These are phyloP conservation scores for Odontomyia ornata DNA, from an alignment of 2,888 invertebrate species.

Conservation along the genomic window DNA sequence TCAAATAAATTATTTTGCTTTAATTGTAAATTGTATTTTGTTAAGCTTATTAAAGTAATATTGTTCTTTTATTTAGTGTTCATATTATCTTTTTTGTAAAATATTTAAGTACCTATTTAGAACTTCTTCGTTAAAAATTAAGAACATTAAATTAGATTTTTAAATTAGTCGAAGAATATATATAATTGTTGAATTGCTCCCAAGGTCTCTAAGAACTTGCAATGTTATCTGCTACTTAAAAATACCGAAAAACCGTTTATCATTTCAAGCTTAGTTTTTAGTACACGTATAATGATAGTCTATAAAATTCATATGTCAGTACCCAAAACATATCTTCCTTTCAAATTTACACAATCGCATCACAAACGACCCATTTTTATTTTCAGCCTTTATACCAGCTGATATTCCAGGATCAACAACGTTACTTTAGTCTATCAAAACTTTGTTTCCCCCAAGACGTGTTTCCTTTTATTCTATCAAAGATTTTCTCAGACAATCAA, in stretches of 20 bases:
- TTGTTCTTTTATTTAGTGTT: neutral
- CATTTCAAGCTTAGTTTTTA: too few relatives aligned
- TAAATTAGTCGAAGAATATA: too few relatives aligned
- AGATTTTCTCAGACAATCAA: neutral
- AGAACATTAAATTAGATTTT: too few relatives aligned
- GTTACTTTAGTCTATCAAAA: conserved; percentile 29
- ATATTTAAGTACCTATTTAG: neutral
- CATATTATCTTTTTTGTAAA: neutral
- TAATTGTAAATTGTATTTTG: neutral
- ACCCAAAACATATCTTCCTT: neutral
- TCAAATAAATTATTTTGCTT: conserved; percentile 7
- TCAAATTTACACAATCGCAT: conserved; percentile 5
- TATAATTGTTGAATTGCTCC: too few relatives aligned
- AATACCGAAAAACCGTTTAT: too few relatives aligned
- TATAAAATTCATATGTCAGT: neutral
- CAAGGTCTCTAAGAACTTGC: too few relatives aligned
- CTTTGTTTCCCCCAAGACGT: neutral
- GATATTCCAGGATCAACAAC: conserved; percentile 60
- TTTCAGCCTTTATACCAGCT: conserved; percentile 63
- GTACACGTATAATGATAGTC: too few relatives aligned
- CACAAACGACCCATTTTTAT: conserved; percentile 48
- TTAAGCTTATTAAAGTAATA: neutral
- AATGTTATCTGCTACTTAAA: too few relatives aligned
- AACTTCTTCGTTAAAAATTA: neutral
- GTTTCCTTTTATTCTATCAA: neutral